These are phyloP conservation scores for Myanophis thanlyinensis DNA, from an alignment of 2,113 vertebrate genomes.

Conservation along the genomic window DNA sequence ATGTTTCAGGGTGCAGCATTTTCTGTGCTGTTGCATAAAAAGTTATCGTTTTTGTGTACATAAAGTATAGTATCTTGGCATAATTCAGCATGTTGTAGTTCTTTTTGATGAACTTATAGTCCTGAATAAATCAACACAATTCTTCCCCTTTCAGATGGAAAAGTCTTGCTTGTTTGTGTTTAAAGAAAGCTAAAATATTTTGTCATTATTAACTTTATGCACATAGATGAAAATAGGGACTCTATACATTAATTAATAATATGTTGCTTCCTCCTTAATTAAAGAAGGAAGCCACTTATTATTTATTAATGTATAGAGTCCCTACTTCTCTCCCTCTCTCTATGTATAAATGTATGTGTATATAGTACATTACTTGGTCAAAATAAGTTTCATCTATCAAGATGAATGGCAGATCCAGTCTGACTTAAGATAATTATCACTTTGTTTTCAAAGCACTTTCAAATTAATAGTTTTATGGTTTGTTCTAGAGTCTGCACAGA, in stretches of 20 bases:
- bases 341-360: not conserved
- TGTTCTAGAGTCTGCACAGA: no score
- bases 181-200: not conserved
- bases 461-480: no score
- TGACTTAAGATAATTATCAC: no score
- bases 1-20: not conserved
- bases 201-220: not conserved
- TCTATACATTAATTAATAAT: not conserved
- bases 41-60: not conserved
- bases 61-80: not conserved
- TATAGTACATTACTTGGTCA: not conserved
- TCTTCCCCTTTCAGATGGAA: not conserved
- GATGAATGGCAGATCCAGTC: no score
- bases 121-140: not conserved
- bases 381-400: not conserved
- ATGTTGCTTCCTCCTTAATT: not conserved
- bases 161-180: not conserved
- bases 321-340: not conserved
- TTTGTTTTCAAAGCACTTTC: no score
- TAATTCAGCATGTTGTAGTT: not conserved
- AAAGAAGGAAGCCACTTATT: not conserved
- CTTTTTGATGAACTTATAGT: not conserved
- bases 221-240: not conserved
- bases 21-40: not conserved
- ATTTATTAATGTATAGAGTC: not conserved